These are phyloP conservation scores for Drosophila emarginata DNA, from an alignment of 2,888 invertebrate genomes.

Conservation along the genomic window DNA sequence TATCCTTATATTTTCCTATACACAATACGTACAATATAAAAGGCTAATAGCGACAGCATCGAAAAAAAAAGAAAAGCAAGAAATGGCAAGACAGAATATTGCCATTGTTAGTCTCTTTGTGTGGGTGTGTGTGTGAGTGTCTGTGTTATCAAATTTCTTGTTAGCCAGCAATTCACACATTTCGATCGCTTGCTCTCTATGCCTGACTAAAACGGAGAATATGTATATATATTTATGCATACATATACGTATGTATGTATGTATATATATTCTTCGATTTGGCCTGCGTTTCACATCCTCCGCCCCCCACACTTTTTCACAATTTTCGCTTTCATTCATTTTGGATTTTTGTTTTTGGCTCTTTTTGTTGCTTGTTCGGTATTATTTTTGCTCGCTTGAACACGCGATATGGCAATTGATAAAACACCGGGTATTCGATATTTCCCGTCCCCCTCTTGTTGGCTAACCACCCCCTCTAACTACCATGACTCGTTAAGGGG, in stretches of 20 bases:
- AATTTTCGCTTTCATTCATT: constrained; percentile 49
- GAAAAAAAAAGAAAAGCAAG: constrained; percentile 32
- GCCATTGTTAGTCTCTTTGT: constrained; percentile 22
- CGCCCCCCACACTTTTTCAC: constrained; percentile 18
- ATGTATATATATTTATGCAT: no score
- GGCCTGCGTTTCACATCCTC: constrained; percentile 15
- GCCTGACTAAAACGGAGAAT: constrained; percentile 42
- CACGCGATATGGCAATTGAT: constrained; percentile 76
- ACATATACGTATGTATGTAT: no score
- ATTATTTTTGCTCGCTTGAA: constrained; percentile 39
- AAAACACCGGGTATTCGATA: constrained; percentile 75
- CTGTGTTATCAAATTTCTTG: constrained; percentile 69
- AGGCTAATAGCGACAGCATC: constrained; percentile 35
- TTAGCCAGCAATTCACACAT: constrained; percentile 68
- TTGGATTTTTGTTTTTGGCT: constrained; percentile 30
- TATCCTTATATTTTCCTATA: constrained; percentile 6
- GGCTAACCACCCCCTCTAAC: not conserved
- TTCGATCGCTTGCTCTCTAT: constrained; percentile 25
- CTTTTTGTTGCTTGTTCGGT: constrained; percentile 38
- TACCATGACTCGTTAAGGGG: constrained; percentile 28
- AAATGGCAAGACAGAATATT: constrained; percentile 32
- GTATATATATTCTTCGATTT: constrained; percentile 50
- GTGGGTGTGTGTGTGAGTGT: constrained; percentile 23
- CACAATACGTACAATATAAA: not conserved
- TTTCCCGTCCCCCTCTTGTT: constrained; percentile 43